Percentiles rank a stretch among this genome's conserved stretches.
phyloP scores from a whole-genome alignment of 2,113 vertebrate genomes.

The Pseudorasbora parva region DNA sequence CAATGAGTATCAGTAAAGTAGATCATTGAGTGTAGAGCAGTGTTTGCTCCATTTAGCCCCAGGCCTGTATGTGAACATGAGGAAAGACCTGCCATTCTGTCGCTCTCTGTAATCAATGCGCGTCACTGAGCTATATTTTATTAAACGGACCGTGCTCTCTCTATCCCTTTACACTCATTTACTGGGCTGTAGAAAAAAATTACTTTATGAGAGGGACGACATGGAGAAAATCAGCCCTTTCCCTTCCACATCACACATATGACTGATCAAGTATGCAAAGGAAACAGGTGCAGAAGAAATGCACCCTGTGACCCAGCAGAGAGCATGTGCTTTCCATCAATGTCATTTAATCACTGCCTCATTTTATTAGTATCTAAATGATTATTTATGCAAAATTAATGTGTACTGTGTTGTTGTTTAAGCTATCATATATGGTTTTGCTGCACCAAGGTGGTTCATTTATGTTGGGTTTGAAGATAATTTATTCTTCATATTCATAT shows the following conservation, averaged over 20 bases:
- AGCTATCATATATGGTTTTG: neutral
- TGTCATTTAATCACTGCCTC: neutral
- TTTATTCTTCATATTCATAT: neutral
- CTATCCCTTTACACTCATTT: constrained; percentile 27
- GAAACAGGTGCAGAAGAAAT: constrained; percentile 25
- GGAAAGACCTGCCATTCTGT: constrained; percentile 43
- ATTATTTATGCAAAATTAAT: constrained; percentile 9
- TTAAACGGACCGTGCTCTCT: constrained; percentile 28
- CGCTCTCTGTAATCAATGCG: constrained; percentile 39
- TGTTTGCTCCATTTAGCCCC: constrained; percentile 22
- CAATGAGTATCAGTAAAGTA: neutral
- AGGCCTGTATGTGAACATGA: constrained; percentile 38
- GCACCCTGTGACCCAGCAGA: constrained; percentile 15
- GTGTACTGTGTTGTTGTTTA: neutral
- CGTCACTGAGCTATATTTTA: constrained; percentile 42
- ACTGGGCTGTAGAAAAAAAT: constrained; percentile 17
- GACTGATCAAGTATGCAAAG: constrained; percentile 37
- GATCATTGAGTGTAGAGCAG: neutral
- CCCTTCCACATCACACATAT: constrained; percentile 18
- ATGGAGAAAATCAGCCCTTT: constrained; percentile 6
- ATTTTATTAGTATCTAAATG: neutral
- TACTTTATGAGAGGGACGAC: neutral
- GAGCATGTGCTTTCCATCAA: constrained; percentile 14
- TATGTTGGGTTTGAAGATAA: neutral
- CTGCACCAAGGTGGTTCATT: neutral